A percentile compares a stretch with the other conserved stretches of the same genome.
phyloP scores from a whole-genome alignment of 2,113 vertebrate species.

The Tetraodon nigroviridis region DNA sequence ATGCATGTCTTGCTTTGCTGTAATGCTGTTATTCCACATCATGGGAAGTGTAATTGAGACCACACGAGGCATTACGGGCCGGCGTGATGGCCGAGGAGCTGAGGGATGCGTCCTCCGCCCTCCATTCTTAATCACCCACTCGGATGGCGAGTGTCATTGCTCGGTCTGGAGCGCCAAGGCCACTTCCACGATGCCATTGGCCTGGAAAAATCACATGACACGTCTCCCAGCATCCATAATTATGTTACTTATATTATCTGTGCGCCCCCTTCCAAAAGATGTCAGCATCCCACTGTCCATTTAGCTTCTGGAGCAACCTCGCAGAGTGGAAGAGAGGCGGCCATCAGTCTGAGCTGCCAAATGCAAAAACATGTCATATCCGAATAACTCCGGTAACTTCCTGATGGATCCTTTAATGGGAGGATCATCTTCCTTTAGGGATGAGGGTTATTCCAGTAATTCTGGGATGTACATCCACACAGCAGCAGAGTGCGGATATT shows the following conservation, averaged over 20 bases:
- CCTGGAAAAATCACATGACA: conserved; percentile 90
- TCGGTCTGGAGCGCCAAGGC: conserved; percentile 96
- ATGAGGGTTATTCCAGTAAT: conserved; percentile 85
- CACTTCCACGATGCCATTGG: conserved; percentile 98
- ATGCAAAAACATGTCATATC: conserved; percentile 82
- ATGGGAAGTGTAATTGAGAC: conserved; percentile 69
- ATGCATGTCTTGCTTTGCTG: conserved; percentile 64
- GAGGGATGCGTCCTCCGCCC: conserved; percentile 65
- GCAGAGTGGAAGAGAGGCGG: conserved; percentile 53
- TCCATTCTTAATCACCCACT: conserved; percentile 71
- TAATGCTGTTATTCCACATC: conserved; percentile 75
- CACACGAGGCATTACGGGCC: conserved; percentile 63
- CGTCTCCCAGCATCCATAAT: conserved; percentile 90
- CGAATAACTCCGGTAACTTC: conserved; percentile 88
- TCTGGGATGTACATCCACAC: conserved; percentile 90
- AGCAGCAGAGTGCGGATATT: conserved; percentile 89
- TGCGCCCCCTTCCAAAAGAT: conserved; percentile 84
- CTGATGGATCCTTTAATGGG: conserved; percentile 90
- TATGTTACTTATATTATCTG: conserved; percentile 81
- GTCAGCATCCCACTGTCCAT: conserved; percentile 92
- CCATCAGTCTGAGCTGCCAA: conserved; percentile 46
- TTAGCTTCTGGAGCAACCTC: conserved; percentile 79
- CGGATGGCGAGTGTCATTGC: conserved; percentile 46
- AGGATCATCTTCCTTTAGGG: conserved; percentile 85
- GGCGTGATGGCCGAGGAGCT: conserved; percentile 51